These are phyloP conservation scores for Cephus spinipes DNA, from an alignment of 2,888 invertebrate species.

Conservation along the genomic window DNA sequence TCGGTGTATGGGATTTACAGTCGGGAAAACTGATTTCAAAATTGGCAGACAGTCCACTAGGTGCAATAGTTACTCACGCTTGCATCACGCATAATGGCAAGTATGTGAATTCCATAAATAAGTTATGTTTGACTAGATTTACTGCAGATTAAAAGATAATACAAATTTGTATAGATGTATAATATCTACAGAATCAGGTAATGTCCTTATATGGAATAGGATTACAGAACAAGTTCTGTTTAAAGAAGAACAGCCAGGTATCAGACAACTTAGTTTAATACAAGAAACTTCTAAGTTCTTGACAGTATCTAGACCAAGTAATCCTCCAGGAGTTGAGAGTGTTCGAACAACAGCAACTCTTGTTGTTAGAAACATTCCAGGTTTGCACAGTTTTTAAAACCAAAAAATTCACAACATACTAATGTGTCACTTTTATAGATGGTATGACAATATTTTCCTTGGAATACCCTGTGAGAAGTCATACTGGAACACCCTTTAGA, in stretches of 20 bases:
- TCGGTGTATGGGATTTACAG: conserved; percentile 94
- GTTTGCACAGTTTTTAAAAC: conserved; percentile 59
- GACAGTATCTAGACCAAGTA: conserved; percentile 78
- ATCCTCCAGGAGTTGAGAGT: conserved; percentile 75
- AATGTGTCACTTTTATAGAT: conserved; percentile 66
- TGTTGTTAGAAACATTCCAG: conserved; percentile 79
- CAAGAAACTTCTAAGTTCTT: conserved; percentile 82
- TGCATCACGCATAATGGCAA: conserved; percentile 87
- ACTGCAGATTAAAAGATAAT: not conserved
- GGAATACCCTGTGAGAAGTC: conserved; percentile 83
- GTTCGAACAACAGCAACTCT: conserved; percentile 76
- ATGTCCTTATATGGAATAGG: conserved; percentile 89
- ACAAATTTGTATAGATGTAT: conserved; percentile 71
- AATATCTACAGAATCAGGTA: conserved; percentile 92
- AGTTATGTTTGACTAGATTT: conserved; percentile 7
- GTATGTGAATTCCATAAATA: conserved; percentile 55
- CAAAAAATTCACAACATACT: not conserved
- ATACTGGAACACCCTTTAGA: conserved; percentile 78
- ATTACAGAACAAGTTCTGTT: conserved; percentile 80
- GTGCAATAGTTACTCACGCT: conserved; percentile 95
- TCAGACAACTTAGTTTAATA: conserved; percentile 80
- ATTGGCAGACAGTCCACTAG: conserved; percentile 90
- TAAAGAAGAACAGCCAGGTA: conserved; percentile 85
- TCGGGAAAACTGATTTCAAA: conserved; percentile 87
- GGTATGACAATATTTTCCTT: conserved; percentile 84